A percentile compares a stretch with the other conserved stretches of the same genome.
These are phyloP conservation scores for Equus przewalskii DNA, from an alignment of 2,113 vertebrate species.

Conservation along the genomic window DNA sequence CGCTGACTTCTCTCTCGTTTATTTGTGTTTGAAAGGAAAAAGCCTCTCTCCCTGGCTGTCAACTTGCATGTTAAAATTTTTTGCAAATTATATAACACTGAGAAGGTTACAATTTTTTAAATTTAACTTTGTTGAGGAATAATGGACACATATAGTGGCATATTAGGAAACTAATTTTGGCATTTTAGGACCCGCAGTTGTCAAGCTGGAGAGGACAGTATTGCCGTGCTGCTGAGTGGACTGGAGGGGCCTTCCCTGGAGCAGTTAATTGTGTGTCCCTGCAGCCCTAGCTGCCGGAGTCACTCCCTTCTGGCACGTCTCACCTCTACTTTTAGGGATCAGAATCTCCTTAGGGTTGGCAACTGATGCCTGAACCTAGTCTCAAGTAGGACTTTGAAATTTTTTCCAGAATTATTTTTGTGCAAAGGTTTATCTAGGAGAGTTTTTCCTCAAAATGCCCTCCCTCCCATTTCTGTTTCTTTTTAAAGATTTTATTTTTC, in stretches of 20 bases:
- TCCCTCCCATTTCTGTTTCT: background rate
- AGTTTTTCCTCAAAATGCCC: background rate
- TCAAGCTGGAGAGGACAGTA: background rate
- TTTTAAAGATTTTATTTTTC: background rate
- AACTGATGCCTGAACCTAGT: background rate
- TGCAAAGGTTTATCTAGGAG: background rate
- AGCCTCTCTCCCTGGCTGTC: background rate
- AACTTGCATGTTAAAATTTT: background rate
- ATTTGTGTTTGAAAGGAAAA: constrained; percentile 20
- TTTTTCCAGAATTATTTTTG: constrained; percentile 15
- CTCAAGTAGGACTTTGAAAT: background rate
- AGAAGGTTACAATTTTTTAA: background rate
- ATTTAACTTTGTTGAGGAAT: background rate
- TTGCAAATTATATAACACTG: background rate
- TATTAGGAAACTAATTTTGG: background rate
- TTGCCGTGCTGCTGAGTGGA: background rate
- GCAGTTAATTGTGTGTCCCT: too few relatives aligned
- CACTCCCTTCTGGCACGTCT: background rate
- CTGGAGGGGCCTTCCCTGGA: background rate
- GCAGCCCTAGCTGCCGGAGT: background rate
- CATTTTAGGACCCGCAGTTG: background rate
- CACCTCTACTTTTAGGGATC: background rate
- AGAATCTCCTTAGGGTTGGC: background rate
- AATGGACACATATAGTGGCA: background rate
- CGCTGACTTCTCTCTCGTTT: background rate